Evolutionary conservation across 2,797 vertebrate species (phyloP), one percentile per base, ranked within the genome.

Genomic region (Tympanoctomys barrerae): DNA sequence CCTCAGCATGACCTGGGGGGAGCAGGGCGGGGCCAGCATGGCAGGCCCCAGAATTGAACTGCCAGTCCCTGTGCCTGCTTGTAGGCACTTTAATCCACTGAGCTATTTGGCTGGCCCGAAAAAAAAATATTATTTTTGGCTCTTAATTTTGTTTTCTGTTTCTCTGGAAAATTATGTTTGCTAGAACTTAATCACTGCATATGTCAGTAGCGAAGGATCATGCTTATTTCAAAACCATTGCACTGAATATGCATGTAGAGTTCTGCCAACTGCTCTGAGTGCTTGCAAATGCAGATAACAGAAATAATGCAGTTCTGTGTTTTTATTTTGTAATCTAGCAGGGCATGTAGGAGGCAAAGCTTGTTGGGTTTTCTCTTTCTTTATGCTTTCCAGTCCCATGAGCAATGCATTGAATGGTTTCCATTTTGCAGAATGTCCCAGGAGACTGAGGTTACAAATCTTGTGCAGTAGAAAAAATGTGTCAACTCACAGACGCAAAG

Each of bases 281-380:
- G 97, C 97, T 98, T 98, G 92, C 95, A 98, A 97, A 97, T 86
- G 89, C 85, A 96, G 97, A 98, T 97, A 98, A 97, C 7, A 6
- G 61, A 62, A 89, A n/a, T 94, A 97, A 97, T 87, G 81, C 42
- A 96, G 87, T n/a, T 93, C 71, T 2, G 70, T 64, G 80, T 89
- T 97, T 98, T 97, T 96, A 94, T 95, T 97, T 94, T 94, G 19
- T 92, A 96, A 36, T 96, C 89, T 96, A 87, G 73, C 86, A 68
- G 39, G 36, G 19, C 49, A 81, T 91, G 70, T 94, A 70, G 62
- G 46, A 95, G 59, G 80, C 96, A 97, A 97, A 95, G 82, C 22
- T 71, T 94, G 91, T 71, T 93, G 83, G 91, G 90, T 97, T 87
- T 62, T 46, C 77, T 80, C 95, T 36, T 92, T 96, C 80, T 92